Evolutionary conservation across 2,113 vertebrate genomes (phyloP), one percentile per base, ranked within the genome.

Genomic region (Haemorhous mexicanus): DNA sequence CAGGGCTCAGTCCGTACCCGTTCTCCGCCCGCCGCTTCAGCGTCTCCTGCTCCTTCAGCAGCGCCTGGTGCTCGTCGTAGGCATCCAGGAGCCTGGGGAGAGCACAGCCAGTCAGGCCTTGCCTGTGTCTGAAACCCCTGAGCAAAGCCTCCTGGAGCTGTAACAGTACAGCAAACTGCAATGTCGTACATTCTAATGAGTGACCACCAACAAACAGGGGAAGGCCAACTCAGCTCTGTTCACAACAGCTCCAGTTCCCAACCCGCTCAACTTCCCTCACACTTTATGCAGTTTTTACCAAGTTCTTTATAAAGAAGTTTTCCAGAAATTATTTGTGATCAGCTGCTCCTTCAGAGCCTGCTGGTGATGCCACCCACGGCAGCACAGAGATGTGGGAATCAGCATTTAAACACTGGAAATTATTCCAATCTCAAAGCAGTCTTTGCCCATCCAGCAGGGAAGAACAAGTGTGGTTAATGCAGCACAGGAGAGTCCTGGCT

Each of bases 21-120:
- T 99, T 99, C 97, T 99, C 99, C 1, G 99, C 98, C 95, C 99
- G 99, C 95, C 99, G 98, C 95, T 99, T 99, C 33, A 98, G 67
- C 18, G 98, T 95, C n/a, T 99, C 99, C 41, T 98, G 98, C 96
- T 99, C 99, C 97, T 98, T 99, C 55, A 99, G 96, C 62, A 99
- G 98, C 14, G 98, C 98, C 77, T 99, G 98, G 62, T 99, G 99
- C 72, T 99, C 98, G 18, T 99, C 98, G 39, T 99, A 99, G 28
- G 99, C 98, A 66, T 98, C 97, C 93, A 99, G 92, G 53, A 99
- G 98, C 93, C 99, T 99, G 63, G 8, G 74, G 86, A 67, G 46
- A 52, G 33, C 84, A 78, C 47, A 70, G 28, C n/a, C 73, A 53
- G 39, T 87, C 49, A 50, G 22, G 44, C 26, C 74, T 2, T 43